phyloP scores from a whole-genome alignment of 2,113 vertebrate genomes.

The Pseudorasbora parva region DNA sequence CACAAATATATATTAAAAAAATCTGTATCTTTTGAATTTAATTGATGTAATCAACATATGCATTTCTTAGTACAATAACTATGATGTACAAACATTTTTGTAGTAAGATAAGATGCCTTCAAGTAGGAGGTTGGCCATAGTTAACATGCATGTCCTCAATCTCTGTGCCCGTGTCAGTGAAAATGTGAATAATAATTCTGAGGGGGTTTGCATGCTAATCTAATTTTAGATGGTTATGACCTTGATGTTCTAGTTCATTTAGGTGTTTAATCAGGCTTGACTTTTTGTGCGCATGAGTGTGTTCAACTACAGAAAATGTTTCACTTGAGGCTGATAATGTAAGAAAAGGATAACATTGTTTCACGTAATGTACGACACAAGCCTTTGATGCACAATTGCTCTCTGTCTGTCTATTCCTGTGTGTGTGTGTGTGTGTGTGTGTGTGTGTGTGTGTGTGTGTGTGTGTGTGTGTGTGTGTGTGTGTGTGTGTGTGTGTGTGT shows the following conservation, averaged over 20 bases:
- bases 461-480: slow-evolving; percentile 42
- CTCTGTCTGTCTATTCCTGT: slow-evolving; percentile 51
- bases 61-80: too few relatives aligned
- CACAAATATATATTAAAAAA: background rate
- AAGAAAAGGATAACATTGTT: background rate
- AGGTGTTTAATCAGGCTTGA: background rate
- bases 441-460: slow-evolving; percentile 43
- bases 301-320: background rate
- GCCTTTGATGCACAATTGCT: background rate
- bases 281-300: background rate
- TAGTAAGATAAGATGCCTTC: background rate
- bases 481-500: slow-evolving; percentile 44
- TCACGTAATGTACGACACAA: background rate
- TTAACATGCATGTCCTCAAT: background rate
- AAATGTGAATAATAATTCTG: background rate
- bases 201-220: background rate
- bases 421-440: slow-evolving; percentile 42
- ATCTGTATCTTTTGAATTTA: too few relatives aligned
- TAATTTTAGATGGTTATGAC: slow-evolving; percentile 1
- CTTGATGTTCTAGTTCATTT: background rate
- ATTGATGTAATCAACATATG: too few relatives aligned
- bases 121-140: background rate
- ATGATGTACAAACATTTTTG: background rate
- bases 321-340: background rate
- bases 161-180: background rate